Base-by-base conservation (phyloP, 2,888 invertebrate genomes). In the Pegoplata infirma region DNA sequence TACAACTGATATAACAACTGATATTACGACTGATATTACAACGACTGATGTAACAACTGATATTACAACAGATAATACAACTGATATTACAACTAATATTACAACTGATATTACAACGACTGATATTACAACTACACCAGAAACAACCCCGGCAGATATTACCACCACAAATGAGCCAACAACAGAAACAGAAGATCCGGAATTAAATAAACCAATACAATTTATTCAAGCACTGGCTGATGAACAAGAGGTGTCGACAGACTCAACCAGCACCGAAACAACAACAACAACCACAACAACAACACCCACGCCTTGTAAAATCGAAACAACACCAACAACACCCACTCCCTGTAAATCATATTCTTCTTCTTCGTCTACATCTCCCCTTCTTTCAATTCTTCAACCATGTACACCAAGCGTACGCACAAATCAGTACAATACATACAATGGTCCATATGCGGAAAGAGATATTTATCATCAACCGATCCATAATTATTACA, bases 401-500 rank as follows among this genome's bases (percentile, higher is more conserved):
- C n/a, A n/a, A n/a, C n/a, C n/a, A n/a, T n/a, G n/a, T n/a, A 6
- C 6, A n/a, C 14, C 8, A 12, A n/a, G 4, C 36, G n/a, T n/a
- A n/a, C 72, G 56, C n/a, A 44, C 36, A 3, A 73, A 36, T 32
- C 10, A n/a, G 16, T 66, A 74, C 25, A 74, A 74, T 16, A 55
- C 46, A 8, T 74, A 53, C 28, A 59, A 66, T 10, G 74, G 47
- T 21, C 47, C 69, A 5, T 74, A 74, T 61, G 47, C 61, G 2
- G 69, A 69, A 3, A 64, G 74, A 40, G 8, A 74, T 23, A 55
- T 19, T 10, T 59, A 49, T 2, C 8, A 71, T 14, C 55, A 66
- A 4, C 69, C 69, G 1, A 36, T 66, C 0, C 36, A 79, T 40
- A 74, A 79, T 55, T 61, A 61, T 46, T 71, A 28, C 40, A 53